Evolutionary conservation across 2,888 invertebrate species (phyloP), one percentile per base, ranked within the genome.

Genomic region (Gasteruption jaculator): DNA sequence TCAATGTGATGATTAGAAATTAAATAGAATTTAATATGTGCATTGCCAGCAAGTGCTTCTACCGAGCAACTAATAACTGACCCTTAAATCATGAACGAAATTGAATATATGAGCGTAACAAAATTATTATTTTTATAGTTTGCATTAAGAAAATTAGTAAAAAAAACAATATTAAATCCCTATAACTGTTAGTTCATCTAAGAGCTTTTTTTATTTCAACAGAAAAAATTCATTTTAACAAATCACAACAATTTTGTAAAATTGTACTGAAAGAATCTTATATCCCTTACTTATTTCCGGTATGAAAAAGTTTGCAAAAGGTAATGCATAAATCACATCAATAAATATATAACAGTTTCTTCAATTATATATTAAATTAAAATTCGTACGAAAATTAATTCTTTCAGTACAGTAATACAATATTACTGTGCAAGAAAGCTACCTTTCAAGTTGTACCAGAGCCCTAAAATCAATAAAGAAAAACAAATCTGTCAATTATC

Each of bases 11-110:
- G 24, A 24, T 24, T 24, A 38, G 39, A 44, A 41, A 50, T 43
- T 24, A 55, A 55, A 57, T 49, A 46, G 41, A 46, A 52, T 46
- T 50, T 36, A 51, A 59, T 41, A 24, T 53, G 65, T 65, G 64
- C 65, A 63, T 60, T 60, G 61, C 61, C 54, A 57, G 63, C 63
- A 48, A 54, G 63, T 65, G 65, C 62, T 50, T 56, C 58, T 61
- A 61, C 46, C 51, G 51, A 52, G 52, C 55, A 58, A 55, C 56
- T 41, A 45, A 40, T 31, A n/a, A 38, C 7, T 30, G 25, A 34
- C 35, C 31, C 43, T 46, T 38, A 38, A 14, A 40, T 33, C 31
- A 41, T 24, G 26, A 45, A 41, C 27, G 29, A 41, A 33, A 26
- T 39, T 29, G 29, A 43, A 37, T 31, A 29, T 32, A 21, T 44